These are phyloP conservation scores for Florisuga fusca DNA, from an alignment of 2,797 vertebrate genomes.

Conservation along the genomic window DNA sequence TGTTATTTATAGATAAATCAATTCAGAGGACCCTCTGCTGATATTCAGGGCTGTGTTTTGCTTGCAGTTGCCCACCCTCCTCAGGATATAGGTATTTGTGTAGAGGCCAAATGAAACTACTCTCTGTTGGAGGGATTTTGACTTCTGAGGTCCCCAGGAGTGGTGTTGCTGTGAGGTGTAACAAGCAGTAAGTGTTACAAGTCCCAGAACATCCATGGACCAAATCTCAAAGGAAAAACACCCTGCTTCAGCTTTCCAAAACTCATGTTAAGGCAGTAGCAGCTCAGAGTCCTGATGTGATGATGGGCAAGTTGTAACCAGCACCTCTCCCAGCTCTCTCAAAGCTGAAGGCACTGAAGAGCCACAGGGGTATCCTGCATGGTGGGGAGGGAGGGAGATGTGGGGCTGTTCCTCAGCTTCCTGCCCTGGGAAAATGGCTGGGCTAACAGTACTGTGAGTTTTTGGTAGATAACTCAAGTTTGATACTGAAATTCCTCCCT, in stretches of 20 bases:
- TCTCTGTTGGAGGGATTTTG: neutral
- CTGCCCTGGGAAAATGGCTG: fast-evolving
- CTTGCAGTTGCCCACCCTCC: neutral
- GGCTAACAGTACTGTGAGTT: neutral
- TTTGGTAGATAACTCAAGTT: neutral
- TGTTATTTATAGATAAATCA: neutral
- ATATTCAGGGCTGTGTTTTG: neutral
- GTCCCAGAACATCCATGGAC: neutral
- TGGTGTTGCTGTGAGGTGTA: neutral
- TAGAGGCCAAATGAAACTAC: fast-evolving
- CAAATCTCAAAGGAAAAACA: neutral
- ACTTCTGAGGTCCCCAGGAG: neutral
- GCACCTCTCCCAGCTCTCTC: neutral
- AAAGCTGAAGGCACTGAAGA: neutral
- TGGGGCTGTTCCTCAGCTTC: neutral
- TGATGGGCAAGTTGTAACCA: neutral
- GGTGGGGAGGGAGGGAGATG: neutral
- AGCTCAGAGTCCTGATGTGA: neutral
- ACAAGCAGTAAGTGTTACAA: neutral
- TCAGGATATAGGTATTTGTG: neutral
- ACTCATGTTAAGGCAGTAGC: neutral
- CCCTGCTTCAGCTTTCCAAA: neutral
- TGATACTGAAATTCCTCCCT: neutral
- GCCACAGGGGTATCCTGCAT: neutral
- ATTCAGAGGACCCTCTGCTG: neutral